Conservation (phyloP, 2,113 vertebrate genomes). For the Chloropsis hardwickii region DNA sequence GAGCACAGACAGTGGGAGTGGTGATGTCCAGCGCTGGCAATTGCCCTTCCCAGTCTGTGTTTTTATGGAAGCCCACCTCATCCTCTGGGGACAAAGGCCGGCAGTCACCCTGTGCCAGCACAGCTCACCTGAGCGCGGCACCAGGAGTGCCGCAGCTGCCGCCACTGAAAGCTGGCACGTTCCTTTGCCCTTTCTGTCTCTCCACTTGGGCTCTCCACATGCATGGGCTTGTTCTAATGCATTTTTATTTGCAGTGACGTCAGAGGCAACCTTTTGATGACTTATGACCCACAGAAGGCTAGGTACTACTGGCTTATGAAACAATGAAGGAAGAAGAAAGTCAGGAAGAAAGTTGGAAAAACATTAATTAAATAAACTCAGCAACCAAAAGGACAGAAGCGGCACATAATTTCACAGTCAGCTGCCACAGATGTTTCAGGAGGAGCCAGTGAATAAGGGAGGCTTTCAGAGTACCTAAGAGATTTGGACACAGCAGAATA, state of each 20-base stretch:
- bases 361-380: not conserved
- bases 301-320: not conserved
- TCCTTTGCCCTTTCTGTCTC: not conserved
- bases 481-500: not conserved
- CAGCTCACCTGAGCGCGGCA: not conserved
- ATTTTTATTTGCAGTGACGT: conserved; percentile 18
- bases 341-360: not conserved
- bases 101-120: not conserved
- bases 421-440: not conserved
- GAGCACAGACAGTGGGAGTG: rapidly evolving
- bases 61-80: not conserved
- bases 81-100: not conserved
- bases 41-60: rapidly evolving
- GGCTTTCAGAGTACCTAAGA: not conserved
- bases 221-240: not conserved
- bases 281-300: conserved; percentile 27
- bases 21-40: rapidly evolving
- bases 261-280: conserved; percentile 18
- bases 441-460: not conserved
- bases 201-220: not conserved
- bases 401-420: not conserved
- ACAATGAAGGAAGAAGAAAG: not conserved
- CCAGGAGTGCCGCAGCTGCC: rapidly evolving
- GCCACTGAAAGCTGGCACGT: not conserved
- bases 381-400: not conserved